Conservation (phyloP, 2,888 invertebrate genomes). For the Rhagonycha fulva region DNA sequence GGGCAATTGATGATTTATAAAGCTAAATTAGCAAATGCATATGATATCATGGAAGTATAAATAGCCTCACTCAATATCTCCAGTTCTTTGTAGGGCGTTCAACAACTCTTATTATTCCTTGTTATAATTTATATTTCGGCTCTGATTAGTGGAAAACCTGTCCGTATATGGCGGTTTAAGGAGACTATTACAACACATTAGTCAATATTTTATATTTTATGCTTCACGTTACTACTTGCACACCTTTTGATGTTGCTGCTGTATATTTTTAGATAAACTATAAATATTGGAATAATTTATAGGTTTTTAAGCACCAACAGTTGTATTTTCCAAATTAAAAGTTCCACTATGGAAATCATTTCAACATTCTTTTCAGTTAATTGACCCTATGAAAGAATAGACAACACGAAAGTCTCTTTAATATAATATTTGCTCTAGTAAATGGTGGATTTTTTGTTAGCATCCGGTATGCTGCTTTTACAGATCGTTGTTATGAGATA, state of each 20-base stretch:
- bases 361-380: background rate
- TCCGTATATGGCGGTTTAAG: background rate
- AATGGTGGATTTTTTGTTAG: background rate
- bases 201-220: background rate
- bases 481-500: background rate
- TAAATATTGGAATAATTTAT: background rate
- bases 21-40: conserved; percentile 11
- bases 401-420: background rate
- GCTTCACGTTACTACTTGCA: background rate
- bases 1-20: conserved; percentile 19
- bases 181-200: background rate
- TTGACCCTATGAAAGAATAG: background rate
- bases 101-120: conserved; percentile 7
- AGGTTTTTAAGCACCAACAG: background rate
- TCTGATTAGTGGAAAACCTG: background rate
- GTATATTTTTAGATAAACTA: background rate
- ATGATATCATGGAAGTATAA: conserved; percentile 15
- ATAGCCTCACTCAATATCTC: conserved; percentile 6
- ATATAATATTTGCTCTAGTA: background rate
- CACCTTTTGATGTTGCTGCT: background rate
- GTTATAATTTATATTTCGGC: conserved; percentile 6
- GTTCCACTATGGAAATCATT: background rate
- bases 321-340: background rate
- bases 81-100: conserved; percentile 4
- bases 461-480: background rate